Evolutionary conservation across 2,797 vertebrate genomes (phyloP), one percentile per base, ranked within the genome.

Genomic region (Amblyraja radiata): DNA sequence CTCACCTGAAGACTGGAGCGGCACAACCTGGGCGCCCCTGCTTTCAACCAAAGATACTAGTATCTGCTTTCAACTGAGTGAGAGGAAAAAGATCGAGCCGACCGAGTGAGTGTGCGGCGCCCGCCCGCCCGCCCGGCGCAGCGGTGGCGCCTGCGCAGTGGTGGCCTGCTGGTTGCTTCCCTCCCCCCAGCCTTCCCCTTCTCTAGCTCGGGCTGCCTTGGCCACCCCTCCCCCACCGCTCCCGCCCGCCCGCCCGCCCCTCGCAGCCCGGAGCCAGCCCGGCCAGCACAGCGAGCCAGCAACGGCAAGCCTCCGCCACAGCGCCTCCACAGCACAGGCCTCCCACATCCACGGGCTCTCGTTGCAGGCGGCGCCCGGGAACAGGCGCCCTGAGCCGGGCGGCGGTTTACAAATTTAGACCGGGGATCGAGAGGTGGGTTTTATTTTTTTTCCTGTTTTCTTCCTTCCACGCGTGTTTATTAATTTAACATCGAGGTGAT

Each of bases 241-340:
- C 28, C n/a, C 84, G 28, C 13, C 61, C 32, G 21, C 9, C 23
- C 68, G 65, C 39, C 90, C 90, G 36, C 90, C 90, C 28, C 68
- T 54, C 73, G 90, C 90, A 73, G 90, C 90, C 90, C 68, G 90
- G 90, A 91, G 90, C 90, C 68, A 74, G 90, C 90, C 90, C 68
- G 39, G 90, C 90, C 90, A 73, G 90, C 90, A 91, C 90, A 73
- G 90, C 90, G 68, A 91, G 90, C 90, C 90, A 91, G 90, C 90
- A 91, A 91, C 90, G 90, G 90, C 74, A 91, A 91, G 71, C 90
- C 32, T 73, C 65, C 90, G 90, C 90, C 65, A 86, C 83, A 90
- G 88, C 88, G 88, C 88, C 63, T 91, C 71, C 90, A 73, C 90
- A 6, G 65, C 90, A 6, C 68, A 74, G 90, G 90, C 90, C 90